A percentile compares a stretch with the other conserved stretches of the same genome.
Conservation (phyloP, 2,888 invertebrate species). For the Eupithecia abbreviata region DNA sequence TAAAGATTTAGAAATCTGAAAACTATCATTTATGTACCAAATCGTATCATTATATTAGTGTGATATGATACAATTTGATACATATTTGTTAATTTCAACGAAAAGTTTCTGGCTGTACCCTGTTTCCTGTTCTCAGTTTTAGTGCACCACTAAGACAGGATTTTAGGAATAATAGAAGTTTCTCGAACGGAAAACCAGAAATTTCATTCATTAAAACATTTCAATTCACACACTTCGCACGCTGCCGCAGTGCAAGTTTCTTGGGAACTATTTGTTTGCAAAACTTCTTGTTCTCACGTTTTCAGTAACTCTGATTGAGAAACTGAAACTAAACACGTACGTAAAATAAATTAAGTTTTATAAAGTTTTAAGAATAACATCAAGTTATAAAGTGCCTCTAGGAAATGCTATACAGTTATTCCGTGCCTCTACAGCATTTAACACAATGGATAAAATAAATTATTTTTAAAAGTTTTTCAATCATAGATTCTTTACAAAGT, state of each 20-base stretch:
- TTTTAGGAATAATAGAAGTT: constrained; percentile 1
- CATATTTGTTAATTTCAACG: background rate
- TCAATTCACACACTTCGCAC: constrained; percentile 20
- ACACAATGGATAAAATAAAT: background rate
- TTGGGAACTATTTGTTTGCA: constrained; percentile 19
- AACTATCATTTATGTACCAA: too few relatives aligned
- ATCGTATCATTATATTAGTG: too few relatives aligned
- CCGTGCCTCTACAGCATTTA: background rate
- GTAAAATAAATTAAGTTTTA: background rate
- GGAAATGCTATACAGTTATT: background rate
- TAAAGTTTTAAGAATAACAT: background rate
- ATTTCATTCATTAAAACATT: constrained; percentile 18
- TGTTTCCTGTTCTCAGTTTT: constrained; percentile 22
- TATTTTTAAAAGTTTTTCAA: background rate
- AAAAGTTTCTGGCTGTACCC: constrained; percentile 42
- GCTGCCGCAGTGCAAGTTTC: constrained; percentile 22
- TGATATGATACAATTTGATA: background rate
- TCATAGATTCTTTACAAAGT: background rate
- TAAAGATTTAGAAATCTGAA: too few relatives aligned
- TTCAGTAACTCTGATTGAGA: constrained; percentile 23
- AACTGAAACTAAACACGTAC: constrained; percentile 12
- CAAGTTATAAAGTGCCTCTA: background rate
- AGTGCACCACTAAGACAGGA: background rate
- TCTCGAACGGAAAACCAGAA: constrained; percentile 9
- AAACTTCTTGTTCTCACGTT: constrained; percentile 25